Evolutionary conservation across 2,113 vertebrate species (phyloP).

Genomic region (Sialia sialis): DNA sequence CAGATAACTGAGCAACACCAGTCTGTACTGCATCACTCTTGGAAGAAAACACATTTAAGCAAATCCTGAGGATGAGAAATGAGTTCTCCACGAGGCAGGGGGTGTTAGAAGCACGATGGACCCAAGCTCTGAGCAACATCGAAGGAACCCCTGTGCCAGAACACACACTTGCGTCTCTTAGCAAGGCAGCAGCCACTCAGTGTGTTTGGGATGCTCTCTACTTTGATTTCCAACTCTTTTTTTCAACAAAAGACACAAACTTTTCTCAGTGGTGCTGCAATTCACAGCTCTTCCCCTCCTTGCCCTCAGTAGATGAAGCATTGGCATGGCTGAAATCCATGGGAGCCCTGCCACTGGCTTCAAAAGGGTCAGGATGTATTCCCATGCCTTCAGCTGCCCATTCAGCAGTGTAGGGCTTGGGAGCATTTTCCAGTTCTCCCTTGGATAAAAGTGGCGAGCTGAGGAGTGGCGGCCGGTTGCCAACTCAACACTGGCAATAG

Average conservation of each 20-base stretch:
- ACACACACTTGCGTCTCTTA: background rate
- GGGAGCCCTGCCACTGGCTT: slow-evolving; percentile 17
- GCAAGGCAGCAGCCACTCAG: background rate
- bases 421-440: slow-evolving; percentile 17
- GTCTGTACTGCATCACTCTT: background rate
- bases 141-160: background rate
- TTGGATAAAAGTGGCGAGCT: background rate
- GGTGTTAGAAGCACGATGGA: background rate
- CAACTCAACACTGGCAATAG: background rate
- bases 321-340: background rate
- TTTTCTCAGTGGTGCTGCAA: background rate
- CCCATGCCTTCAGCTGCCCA: slow-evolving; percentile 47
- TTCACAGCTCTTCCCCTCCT: background rate
- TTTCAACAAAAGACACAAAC: background rate
- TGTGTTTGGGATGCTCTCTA: background rate
- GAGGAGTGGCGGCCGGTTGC: background rate
- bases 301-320: background rate
- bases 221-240: slow-evolving; percentile 29
- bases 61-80: background rate
- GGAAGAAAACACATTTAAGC: background rate
- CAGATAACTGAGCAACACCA: background rate
- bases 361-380: slow-evolving; percentile 56
- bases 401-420: slow-evolving; percentile 9
- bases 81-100: background rate
- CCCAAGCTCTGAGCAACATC: background rate